Conservation (phyloP, 53 echinoderm and acorn worm species). For the Holothuria leucospilota region DNA sequence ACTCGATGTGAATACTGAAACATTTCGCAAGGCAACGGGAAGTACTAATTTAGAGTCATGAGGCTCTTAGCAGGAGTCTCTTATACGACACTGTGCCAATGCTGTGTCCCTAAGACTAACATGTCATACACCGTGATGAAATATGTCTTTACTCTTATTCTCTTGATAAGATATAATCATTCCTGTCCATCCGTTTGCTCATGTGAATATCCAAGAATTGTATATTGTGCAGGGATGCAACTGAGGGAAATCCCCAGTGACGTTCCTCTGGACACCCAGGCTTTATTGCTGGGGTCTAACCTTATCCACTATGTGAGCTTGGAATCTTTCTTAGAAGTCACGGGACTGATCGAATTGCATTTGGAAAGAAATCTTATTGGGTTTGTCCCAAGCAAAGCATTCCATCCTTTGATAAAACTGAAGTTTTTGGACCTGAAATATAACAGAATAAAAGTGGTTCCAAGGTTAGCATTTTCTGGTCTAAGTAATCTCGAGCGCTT, state of each 20-base stretch:
- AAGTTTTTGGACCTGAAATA: slow-evolving; percentile 67
- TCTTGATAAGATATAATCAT: background rate
- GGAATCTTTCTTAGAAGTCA: slow-evolving; percentile 65
- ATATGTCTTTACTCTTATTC: background rate
- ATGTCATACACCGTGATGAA: too few species aligned
- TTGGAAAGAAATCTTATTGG: slow-evolving; percentile 65
- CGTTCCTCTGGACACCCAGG: slow-evolving; percentile 42
- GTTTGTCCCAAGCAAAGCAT: slow-evolving; percentile 61
- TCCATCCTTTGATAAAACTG: slow-evolving; percentile 48
- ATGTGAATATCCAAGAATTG: slow-evolving; percentile 25
- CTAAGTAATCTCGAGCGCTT: slow-evolving; percentile 45
- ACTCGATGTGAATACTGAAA: too few species aligned
- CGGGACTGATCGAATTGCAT: slow-evolving; percentile 48
- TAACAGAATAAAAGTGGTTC: slow-evolving; percentile 62
- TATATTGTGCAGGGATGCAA: slow-evolving; percentile 53
- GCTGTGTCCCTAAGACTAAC: too few species aligned
- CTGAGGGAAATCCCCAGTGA: slow-evolving; percentile 60
- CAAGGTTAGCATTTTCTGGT: slow-evolving; percentile 57
- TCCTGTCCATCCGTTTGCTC: slow-evolving; percentile 43
- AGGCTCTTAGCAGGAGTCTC: too few species aligned
- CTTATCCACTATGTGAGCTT: slow-evolving; percentile 56
- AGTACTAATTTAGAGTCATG: too few species aligned
- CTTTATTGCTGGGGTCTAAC: slow-evolving; percentile 52
- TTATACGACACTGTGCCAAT: too few species aligned
- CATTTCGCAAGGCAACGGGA: too few species aligned